Base-by-base conservation (phyloP, 1,140 invertebrate species). In the Hycleus phaleratus region DNA sequence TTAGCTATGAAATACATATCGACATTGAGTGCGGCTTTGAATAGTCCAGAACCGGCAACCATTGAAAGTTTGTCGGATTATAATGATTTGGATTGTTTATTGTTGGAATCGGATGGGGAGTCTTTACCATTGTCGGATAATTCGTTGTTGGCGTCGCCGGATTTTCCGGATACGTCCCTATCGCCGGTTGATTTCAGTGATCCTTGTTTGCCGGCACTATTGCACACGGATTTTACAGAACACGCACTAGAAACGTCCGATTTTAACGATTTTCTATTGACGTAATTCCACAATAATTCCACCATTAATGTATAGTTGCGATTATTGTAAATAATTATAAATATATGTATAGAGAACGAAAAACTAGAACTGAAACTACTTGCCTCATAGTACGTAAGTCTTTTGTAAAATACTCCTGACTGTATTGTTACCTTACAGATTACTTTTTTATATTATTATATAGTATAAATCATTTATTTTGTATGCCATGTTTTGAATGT, bases 1-100 rank as follows among this genome's bases (percentile, higher is more conserved):
- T 74, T 93, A 46, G 90, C 91, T 6, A 90, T 94, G 82, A 85
- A 88, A 67, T 95, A 95, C 71, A 95, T 95, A 51, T 77, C 83
- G 18, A 84, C 82, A 9, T 69, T 86, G n/a, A 78, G 68, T 25
- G 71, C 77, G 4, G 74, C 73, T 6, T 67, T 79, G 46, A 64
- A 65, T 49, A 60, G 56, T 18, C 48, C 60, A 11, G 48, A 58
- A n/a, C 52, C 52, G 6, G 25, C 38, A 9, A 38, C 56, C 3
- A 40, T n/a, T n/a, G 51, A 63, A 32, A 51, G 58, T 3, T 38
- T 61, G 0, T 58, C 62, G 6, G 70, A 72, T 58, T 71, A 66
- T 42, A 66, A 61, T 42, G 71, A 74, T 54, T 69, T 78, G 45
- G 76, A 71, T 58, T 70, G 73, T 59, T 68, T 81, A 38, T 69